These are phyloP conservation scores for Amorpha juglandis DNA, from an alignment of 2,888 invertebrate genomes.

Conservation along the genomic window DNA sequence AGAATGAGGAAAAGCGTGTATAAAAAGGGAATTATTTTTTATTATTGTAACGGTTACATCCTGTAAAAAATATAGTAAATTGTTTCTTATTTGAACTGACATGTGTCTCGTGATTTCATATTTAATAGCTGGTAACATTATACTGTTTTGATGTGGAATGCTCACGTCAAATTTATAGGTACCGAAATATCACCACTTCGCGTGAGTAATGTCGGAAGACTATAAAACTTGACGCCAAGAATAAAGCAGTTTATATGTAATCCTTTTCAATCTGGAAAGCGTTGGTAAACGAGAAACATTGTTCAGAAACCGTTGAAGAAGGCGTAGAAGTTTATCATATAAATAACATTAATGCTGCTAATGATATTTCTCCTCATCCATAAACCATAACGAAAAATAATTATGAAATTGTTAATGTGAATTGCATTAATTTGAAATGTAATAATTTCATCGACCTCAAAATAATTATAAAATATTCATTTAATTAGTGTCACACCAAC, in stretches of 20 bases:
- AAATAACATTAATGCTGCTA: not conserved
- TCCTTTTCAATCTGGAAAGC: constrained; percentile 5
- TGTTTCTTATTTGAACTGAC: no score
- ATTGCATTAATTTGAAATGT: not conserved
- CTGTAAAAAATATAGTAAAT: no score
- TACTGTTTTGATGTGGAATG: constrained; percentile 7
- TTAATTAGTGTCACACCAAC: not conserved
- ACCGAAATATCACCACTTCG: constrained; percentile 18
- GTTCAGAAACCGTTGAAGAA: not conserved
- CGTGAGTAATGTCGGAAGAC: constrained; percentile 12
- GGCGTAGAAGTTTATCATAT: not conserved
- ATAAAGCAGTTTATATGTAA: constrained; percentile 16
- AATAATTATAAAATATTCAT: not conserved
- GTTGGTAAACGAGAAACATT: constrained; percentile 5
- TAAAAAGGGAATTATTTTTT: no score
- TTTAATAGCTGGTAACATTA: not conserved
- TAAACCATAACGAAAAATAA: not conserved
- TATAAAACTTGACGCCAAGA: constrained; percentile 14
- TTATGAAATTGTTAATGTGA: not conserved
- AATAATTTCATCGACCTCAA: no score
- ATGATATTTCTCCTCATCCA: not conserved
- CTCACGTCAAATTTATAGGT: constrained; percentile 5
- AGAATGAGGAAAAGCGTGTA: no score
- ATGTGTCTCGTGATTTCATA: no score
- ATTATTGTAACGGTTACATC: no score